Conservation (phyloP, 2,888 invertebrate genomes). For the Agrenia bidenticulata region DNA sequence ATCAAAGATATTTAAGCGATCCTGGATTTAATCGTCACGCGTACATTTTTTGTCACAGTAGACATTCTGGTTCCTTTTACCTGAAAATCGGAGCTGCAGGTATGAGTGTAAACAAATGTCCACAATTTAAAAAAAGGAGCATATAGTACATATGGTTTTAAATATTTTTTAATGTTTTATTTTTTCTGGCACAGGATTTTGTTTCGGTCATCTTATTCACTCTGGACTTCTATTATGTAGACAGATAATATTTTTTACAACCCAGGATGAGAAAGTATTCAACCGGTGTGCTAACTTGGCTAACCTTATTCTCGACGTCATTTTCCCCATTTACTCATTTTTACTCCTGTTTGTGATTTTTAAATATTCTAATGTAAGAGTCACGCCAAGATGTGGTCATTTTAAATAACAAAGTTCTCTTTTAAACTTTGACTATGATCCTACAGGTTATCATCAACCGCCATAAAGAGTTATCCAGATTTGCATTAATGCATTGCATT, state of each 20-base stretch:
- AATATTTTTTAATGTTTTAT: conserved; percentile 4
- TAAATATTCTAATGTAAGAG: conserved; percentile 79
- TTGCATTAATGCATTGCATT: conserved; percentile 78
- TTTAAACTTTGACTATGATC: conserved; percentile 1
- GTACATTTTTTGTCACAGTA: conserved; percentile 64
- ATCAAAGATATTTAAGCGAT: background rate
- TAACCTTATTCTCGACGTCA: conserved; percentile 66
- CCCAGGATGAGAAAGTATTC: conserved; percentile 60
- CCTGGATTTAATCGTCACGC: conserved; percentile 21
- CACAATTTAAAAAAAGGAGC: no score
- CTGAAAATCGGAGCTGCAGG: conserved; percentile 73
- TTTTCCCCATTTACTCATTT: conserved; percentile 73
- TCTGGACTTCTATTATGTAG: conserved; percentile 69
- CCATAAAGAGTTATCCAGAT: conserved; percentile 64
- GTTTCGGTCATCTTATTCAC: conserved; percentile 75
- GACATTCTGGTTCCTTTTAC: conserved; percentile 73
- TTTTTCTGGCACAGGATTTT: conserved; percentile 65
- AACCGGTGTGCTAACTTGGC: conserved; percentile 65
- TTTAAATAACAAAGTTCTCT: background rate
- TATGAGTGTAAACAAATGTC: no score
- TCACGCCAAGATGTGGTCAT: no score
- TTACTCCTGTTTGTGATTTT: conserved; percentile 76
- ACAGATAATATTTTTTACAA: conserved; percentile 65
- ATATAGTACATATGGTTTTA: no score
- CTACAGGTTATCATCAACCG: conserved; percentile 64